Base-by-base conservation (phyloP, 2,888 invertebrate species). In the Drosophila neutralis region DNA sequence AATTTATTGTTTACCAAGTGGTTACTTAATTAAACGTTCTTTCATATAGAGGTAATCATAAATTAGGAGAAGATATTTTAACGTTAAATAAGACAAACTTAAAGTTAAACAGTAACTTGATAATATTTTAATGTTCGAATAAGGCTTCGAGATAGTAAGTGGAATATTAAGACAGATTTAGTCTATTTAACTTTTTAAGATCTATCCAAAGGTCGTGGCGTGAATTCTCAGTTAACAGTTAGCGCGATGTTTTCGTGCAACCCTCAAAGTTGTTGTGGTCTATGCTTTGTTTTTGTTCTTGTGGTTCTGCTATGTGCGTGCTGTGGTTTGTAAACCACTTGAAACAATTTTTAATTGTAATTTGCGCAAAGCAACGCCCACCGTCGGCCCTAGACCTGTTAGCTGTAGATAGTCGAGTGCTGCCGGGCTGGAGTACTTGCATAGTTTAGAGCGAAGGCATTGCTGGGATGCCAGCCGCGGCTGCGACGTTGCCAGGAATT, bases 301-400 rank as follows among this genome's bases (percentile, higher is more conserved):
- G n/a, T 52, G 54, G 59, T 56, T 68, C 36, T 24, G 69, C 61
- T 64, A 75, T 78, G 74, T 87, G 85, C 74, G 73, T 82, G 83
- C 78, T 89, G 89, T 71, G 87, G 89, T 74, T 88, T 82, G 83
- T 73, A 78, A 87, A 82, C 90, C 90, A 90, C 89, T 88, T 87
- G 87, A 86, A 91, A 91, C 91, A 91, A 91, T 91, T 91, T 91
- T 91, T 91, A 91, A 91, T 91, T 91, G 91, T 89, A 88, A 85
- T 89, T 87, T 88, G 74, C 72, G 89, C 89, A 89, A 88, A 88
- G 89, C 84, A 73, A 86, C 89, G 85, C 85, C 86, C 80, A 65
- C 53, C 48, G 48, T 54, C 63, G 21, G 49, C 54, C 62, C 52
- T 66, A 61, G 57, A 60, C 56, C 27, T 57, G 57, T 40, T 62